A percentile compares a stretch with the other conserved stretches of the same genome.
phyloP scores from a whole-genome alignment of 2,888 invertebrate genomes.

The Eumacrocentrus americanus region DNA sequence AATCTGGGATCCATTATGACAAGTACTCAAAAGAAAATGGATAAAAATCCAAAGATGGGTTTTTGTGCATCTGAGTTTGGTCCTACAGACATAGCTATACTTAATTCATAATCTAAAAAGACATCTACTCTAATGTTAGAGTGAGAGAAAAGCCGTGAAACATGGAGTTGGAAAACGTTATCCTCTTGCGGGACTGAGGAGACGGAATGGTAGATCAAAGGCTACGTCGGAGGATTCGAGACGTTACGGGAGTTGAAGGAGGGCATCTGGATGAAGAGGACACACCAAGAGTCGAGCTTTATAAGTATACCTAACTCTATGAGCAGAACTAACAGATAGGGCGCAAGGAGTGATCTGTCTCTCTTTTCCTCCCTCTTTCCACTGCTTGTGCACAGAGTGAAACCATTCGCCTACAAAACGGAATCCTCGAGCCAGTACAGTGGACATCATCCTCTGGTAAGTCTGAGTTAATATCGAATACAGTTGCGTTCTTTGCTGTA shows the following conservation, averaged over 20 bases:
- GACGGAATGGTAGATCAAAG: constrained; percentile 48
- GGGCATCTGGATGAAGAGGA: constrained; percentile 11
- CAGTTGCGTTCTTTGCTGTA: no score
- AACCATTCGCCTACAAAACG: no score
- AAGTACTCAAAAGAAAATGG: no score
- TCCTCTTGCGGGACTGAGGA: constrained; percentile 32
- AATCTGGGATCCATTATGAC: no score
- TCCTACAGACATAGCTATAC: constrained; percentile 2
- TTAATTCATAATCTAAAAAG: constrained; percentile 37
- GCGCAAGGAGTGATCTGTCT: background rate
- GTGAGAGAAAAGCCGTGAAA: constrained; percentile 20
- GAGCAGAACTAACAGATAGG: background rate
- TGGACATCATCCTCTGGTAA: no score
- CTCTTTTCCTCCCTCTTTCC: background rate
- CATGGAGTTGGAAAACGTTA: constrained; percentile 29
- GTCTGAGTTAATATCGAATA: no score
- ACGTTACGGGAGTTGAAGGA: constrained; percentile 26
- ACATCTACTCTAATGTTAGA: constrained; percentile 8
- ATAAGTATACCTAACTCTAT: background rate
- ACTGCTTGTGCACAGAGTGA: no score
- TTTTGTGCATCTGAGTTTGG: no score
- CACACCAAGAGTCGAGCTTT: background rate
- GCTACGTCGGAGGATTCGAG: constrained; percentile 30
- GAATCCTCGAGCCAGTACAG: no score
- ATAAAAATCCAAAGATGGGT: no score